phyloP scores from a whole-genome alignment of 2,113 vertebrate species.

The Anarhynchus alexandrinus region DNA sequence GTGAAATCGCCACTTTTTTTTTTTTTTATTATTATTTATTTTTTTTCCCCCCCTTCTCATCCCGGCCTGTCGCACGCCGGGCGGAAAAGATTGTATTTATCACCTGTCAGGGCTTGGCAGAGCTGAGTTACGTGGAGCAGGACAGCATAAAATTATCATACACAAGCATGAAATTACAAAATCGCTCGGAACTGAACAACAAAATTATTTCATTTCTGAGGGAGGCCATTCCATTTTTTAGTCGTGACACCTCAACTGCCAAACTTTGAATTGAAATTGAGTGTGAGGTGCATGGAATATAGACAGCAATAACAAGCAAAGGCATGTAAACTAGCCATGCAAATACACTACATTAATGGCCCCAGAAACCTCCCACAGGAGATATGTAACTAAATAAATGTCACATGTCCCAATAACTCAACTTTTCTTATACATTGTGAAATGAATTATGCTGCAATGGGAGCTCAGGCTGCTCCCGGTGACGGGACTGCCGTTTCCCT shows the following conservation, averaged over 20 bases:
- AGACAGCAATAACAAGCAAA: conserved; percentile 77
- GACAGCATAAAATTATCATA: conserved; percentile 99
- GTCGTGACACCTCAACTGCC: conserved; percentile 87
- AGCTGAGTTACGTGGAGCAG: conserved; percentile 99
- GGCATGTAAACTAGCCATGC: conserved; percentile 80
- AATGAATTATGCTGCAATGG: conserved; percentile 20
- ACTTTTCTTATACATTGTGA: conserved; percentile 41
- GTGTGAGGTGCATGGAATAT: conserved; percentile 75
- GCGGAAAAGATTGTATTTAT: conserved; percentile 99
- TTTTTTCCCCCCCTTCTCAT: conserved; percentile 42
- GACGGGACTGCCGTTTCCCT: neutral
- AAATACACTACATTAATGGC: conserved; percentile 75
- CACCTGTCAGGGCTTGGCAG: conserved; percentile 99
- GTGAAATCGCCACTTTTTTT: conserved; percentile 60
- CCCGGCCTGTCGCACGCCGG: conserved; percentile 84
- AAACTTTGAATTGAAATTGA: conserved; percentile 85
- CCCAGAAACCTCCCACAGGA: conserved; percentile 67
- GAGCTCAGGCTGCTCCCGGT: neutral
- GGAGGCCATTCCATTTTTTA: conserved; percentile 89
- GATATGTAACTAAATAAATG: conserved; percentile 78
- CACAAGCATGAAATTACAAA: conserved; percentile 99
- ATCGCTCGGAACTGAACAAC: conserved; percentile 98
- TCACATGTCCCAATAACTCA: conserved; percentile 71
- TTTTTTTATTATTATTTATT: neutral
- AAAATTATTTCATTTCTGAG: conserved; percentile 95